These are phyloP conservation scores for Rhabdomys dilectus DNA, from an alignment of 2,113 vertebrate genomes.

Conservation along the genomic window DNA sequence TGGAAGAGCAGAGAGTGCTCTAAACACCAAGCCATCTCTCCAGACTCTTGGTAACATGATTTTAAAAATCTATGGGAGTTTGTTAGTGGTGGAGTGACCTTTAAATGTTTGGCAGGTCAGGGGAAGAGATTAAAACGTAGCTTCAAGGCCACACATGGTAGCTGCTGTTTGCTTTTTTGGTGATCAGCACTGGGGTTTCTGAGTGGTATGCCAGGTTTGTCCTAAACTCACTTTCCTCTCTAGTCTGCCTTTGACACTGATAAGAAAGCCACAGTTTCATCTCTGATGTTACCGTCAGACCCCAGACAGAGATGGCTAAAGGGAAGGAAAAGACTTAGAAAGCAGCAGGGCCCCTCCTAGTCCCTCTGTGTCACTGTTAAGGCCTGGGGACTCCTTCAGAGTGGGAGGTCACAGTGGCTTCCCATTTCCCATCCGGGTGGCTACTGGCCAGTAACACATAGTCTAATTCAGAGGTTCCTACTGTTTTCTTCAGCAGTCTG, in stretches of 20 bases:
- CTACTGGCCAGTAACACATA: neutral
- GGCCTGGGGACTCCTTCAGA: neutral
- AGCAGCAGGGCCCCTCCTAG: neutral
- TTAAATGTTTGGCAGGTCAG: no score
- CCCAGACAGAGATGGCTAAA: neutral
- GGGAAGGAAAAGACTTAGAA: neutral
- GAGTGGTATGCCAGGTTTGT: neutral
- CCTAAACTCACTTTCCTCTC: neutral
- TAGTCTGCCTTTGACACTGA: neutral
- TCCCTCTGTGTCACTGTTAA: neutral
- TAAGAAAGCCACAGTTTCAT: fast-evolving
- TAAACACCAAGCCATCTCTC: neutral
- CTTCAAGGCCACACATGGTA: neutral
- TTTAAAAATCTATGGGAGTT: neutral
- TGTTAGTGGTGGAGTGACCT: no score
- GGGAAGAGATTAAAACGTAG: neutral
- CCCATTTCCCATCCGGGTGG: no score
- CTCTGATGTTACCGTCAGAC: neutral
- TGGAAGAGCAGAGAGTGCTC: neutral
- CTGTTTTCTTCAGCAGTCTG: neutral
- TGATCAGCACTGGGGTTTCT: neutral
- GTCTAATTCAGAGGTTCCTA: neutral
- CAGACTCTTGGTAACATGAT: neutral
- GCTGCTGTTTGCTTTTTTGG: neutral
- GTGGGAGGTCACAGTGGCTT: neutral